Evolutionary conservation across 2,888 invertebrate species (phyloP).

Genomic region (Sarcophaga subvicina): DNA sequence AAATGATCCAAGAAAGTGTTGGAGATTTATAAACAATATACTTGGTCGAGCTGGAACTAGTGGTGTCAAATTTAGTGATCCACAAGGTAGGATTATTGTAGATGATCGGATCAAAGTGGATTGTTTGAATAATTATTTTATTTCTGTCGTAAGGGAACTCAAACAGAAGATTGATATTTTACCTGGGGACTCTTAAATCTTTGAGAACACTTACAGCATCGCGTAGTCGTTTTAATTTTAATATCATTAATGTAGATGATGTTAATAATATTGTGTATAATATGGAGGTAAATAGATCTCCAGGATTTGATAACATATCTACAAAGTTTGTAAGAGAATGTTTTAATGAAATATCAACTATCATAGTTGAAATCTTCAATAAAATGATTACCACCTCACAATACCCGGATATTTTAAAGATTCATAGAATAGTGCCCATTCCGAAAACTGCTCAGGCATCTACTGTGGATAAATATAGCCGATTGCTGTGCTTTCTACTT

Average conservation of each 20-base stretch:
- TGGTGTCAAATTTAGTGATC: no score
- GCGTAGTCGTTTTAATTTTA: neutral
- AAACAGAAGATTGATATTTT: no score
- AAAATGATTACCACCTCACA: conserved; percentile 9
- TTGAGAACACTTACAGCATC: conserved; percentile 14
- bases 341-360: neutral
- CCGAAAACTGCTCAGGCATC: no score
- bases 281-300: neutral
- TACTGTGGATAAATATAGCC: no score
- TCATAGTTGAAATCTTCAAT: conserved; percentile 6
- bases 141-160: neutral
- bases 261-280: neutral
- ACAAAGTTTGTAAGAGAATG: neutral
- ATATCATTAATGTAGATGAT: conserved; percentile 23
- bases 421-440: neutral
- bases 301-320: neutral
- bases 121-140: conserved; percentile 13
- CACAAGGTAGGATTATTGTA: neutral
- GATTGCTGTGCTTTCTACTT: neutral
- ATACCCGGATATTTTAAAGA: neutral
- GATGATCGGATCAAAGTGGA: conserved; percentile 7
- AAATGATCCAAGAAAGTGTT: no score
- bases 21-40: no score
- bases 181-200: neutral
- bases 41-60: no score